Evolutionary conservation across 2,888 invertebrate genomes (phyloP).

Genomic region (Rhamphomyia laevipes): DNA sequence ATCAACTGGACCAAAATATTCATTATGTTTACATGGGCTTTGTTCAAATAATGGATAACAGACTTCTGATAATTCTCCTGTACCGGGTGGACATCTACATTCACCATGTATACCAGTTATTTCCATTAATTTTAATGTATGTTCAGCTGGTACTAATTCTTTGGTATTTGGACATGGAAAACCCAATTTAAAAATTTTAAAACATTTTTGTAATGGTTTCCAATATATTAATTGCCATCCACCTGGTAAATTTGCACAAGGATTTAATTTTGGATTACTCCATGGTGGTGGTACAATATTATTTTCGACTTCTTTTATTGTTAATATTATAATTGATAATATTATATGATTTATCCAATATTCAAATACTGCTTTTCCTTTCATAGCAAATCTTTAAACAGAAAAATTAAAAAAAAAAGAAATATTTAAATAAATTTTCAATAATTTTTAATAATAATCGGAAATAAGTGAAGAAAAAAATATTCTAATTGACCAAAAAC

Average conservation of each 20-base stretch:
- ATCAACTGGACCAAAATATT: slow-evolving; percentile 61
- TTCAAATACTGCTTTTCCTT: neutral
- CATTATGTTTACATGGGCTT: slow-evolving; percentile 60
- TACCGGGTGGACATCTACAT: slow-evolving; percentile 73
- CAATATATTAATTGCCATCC: slow-evolving; percentile 81
- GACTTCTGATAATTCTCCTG: slow-evolving; percentile 56
- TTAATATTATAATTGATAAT: slow-evolving; percentile 9
- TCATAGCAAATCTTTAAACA: neutral
- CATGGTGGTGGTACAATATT: slow-evolving; percentile 72
- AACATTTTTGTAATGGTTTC: slow-evolving; percentile 73
- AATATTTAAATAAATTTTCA: too few species aligned
- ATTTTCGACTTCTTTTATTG: slow-evolving; percentile 18
- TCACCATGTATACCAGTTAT: slow-evolving; percentile 53
- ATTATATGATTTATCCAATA: neutral
- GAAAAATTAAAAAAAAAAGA: too few species aligned
- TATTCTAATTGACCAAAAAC: too few species aligned
- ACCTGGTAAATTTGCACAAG: slow-evolving; percentile 65
- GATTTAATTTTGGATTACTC: slow-evolving; percentile 71
- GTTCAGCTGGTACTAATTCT: slow-evolving; percentile 57
- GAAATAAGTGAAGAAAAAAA: too few species aligned
- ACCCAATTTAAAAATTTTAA: slow-evolving; percentile 75
- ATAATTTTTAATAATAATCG: too few species aligned
- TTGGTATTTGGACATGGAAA: slow-evolving; percentile 75
- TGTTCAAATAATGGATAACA: slow-evolving; percentile 63
- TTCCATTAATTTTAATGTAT: slow-evolving; percentile 29